Evolutionary conservation across 2,888 invertebrate genomes (phyloP).

Genomic region (Eupsilia transversa): DNA sequence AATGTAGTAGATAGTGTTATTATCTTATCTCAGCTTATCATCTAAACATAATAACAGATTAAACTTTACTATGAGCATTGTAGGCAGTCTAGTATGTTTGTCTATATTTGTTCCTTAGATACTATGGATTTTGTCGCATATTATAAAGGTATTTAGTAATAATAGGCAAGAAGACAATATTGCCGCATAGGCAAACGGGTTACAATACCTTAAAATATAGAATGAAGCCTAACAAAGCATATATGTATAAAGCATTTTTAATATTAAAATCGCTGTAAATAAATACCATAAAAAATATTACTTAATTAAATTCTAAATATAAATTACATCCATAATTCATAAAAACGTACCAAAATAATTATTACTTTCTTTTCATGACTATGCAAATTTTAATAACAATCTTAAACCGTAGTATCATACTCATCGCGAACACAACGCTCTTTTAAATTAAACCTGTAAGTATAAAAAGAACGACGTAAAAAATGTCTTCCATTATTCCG

Average conservation of each 20-base stretch:
- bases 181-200: too few species aligned
- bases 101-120: not conserved
- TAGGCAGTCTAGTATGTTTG: slow-evolving; percentile 5
- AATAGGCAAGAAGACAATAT: not conserved
- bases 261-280: not conserved
- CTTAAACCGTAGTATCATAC: slow-evolving; percentile 4
- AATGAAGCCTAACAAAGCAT: not conserved
- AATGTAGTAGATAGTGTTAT: slow-evolving; percentile 14
- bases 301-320: not conserved
- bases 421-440: slow-evolving; percentile 23
- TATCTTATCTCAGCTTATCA: slow-evolving; percentile 59
- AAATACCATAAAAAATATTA: not conserved
- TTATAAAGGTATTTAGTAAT: not conserved
- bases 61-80: slow-evolving; percentile 47
- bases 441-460: slow-evolving; percentile 43
- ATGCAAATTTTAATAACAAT: slow-evolving; percentile 24
- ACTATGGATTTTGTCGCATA: not conserved
- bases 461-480: slow-evolving; percentile 29
- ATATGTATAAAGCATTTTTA: too few species aligned
- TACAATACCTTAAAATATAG: not conserved
- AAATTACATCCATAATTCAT: not conserved
- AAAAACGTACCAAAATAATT: not conserved
- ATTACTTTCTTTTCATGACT: slow-evolving; percentile 6
- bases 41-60: slow-evolving; percentile 53
- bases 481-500: slow-evolving; percentile 40